A percentile compares a stretch with the other conserved stretches of the same genome.
These are phyloP conservation scores for Notospermus geniculatus DNA, from an alignment of 1,140 invertebrate genomes.

Conservation along the genomic window DNA sequence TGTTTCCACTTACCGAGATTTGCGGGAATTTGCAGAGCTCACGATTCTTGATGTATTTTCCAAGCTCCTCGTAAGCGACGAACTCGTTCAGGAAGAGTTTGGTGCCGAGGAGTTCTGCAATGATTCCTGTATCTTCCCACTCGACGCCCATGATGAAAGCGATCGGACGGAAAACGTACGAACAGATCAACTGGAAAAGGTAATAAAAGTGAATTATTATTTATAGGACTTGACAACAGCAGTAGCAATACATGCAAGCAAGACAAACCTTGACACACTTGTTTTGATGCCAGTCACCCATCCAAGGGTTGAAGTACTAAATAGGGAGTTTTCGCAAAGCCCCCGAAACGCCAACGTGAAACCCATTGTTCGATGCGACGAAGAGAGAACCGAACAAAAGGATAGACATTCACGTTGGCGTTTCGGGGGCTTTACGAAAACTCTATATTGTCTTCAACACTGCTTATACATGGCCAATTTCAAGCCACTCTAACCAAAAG, in stretches of 20 bases:
- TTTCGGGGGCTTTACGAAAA: no score
- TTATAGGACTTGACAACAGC: background rate
- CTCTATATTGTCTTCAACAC: no score
- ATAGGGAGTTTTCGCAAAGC: no score
- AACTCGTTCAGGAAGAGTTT: slow-evolving; percentile 43
- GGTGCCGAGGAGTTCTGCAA: slow-evolving; percentile 37
- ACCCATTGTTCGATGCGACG: no score
- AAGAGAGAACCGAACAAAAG: no score
- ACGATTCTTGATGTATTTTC: slow-evolving; percentile 20
- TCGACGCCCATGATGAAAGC: slow-evolving; percentile 40
- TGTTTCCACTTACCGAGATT: slow-evolving; percentile 18
- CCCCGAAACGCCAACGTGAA: no score
- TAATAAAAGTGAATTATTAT: no score
- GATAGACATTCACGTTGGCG: no score
- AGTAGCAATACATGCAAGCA: background rate
- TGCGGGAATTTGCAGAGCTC: slow-evolving; percentile 19
- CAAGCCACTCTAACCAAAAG: no score
- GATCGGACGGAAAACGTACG: slow-evolving; percentile 38
- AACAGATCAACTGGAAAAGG: slow-evolving; percentile 28
- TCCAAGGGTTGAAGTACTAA: no score
- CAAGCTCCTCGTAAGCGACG: slow-evolving; percentile 36
- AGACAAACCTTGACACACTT: background rate
- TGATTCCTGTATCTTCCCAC: slow-evolving; percentile 29
- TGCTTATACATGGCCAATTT: no score
- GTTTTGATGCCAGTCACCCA: background rate